Evolutionary conservation across 2,113 vertebrate species (phyloP).

Genomic region (Macaca nemestrina): DNA sequence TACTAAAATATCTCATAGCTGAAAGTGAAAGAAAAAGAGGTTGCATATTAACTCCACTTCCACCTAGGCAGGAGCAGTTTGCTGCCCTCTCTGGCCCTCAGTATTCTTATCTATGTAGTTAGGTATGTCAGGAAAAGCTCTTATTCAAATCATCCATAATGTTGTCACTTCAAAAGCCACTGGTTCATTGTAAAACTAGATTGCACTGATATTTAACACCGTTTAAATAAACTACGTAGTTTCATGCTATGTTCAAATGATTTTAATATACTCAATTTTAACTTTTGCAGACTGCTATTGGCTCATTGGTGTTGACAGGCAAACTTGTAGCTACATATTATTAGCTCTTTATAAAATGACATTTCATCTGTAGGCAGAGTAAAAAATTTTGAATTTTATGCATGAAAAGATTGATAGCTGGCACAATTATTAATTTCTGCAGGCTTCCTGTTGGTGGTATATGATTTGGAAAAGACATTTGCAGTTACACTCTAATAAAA

Average conservation of each 20-base stretch:
- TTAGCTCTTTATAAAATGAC: constrained; percentile 71
- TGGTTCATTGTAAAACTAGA: not conserved
- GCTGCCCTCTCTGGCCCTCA: not conserved
- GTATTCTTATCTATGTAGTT: not conserved
- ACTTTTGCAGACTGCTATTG: constrained; percentile 51
- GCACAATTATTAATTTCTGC: constrained; percentile 67
- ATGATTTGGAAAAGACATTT: constrained; percentile 69
- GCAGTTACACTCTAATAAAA: constrained; percentile 66
- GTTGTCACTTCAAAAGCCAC: not conserved
- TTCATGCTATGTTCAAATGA: constrained; percentile 23
- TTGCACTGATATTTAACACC: not conserved
- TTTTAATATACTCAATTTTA: constrained; percentile 53
- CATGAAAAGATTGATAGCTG: constrained; percentile 74
- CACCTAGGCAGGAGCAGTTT: not conserved
- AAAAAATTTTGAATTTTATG: constrained; percentile 69
- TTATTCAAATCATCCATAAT: not conserved
- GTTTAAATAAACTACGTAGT: not conserved
- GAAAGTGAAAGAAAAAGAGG: not conserved
- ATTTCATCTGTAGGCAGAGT: constrained; percentile 72
- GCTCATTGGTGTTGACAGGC: constrained; percentile 57
- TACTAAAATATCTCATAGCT: not conserved
- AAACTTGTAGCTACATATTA: constrained; percentile 48
- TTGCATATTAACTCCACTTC: not conserved
- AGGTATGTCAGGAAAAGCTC: not conserved
- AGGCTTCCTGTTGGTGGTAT: constrained; percentile 57